These are phyloP conservation scores for Parascotia fuliginaria DNA, from an alignment of 2,888 invertebrate species.

Conservation along the genomic window DNA sequence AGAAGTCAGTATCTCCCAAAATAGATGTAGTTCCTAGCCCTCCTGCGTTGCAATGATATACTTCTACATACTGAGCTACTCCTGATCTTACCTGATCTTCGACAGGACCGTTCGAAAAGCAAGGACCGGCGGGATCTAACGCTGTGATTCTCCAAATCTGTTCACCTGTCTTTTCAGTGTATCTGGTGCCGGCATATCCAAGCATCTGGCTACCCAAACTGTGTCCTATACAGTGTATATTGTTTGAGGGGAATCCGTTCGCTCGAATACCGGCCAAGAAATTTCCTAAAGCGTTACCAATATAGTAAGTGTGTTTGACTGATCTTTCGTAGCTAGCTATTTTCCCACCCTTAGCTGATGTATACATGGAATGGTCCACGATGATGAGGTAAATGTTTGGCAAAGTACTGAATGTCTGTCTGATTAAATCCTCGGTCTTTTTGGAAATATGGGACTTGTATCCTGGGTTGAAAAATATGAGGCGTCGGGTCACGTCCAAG, in stretches of 20 bases:
- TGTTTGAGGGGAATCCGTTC: slow-evolving; percentile 65
- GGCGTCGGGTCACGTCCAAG: slow-evolving; percentile 64
- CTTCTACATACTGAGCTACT: slow-evolving; percentile 86
- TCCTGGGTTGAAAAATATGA: slow-evolving; percentile 76
- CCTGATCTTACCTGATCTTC: slow-evolving; percentile 80
- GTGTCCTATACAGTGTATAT: slow-evolving; percentile 74
- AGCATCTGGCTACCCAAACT: slow-evolving; percentile 77
- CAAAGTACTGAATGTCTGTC: slow-evolving; percentile 68
- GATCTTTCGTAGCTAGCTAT: slow-evolving; percentile 74
- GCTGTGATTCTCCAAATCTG: slow-evolving; percentile 72
- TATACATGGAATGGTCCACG: slow-evolving; percentile 75
- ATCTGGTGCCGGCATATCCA: slow-evolving; percentile 61
- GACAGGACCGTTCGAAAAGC: slow-evolving; percentile 71
- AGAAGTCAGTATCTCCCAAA: slow-evolving; percentile 86
- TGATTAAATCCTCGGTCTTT: slow-evolving; percentile 67
- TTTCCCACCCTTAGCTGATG: slow-evolving; percentile 63
- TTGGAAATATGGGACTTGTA: slow-evolving; percentile 74
- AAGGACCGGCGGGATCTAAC: slow-evolving; percentile 79
- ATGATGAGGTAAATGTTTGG: slow-evolving; percentile 72
- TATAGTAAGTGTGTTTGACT: slow-evolving; percentile 64
- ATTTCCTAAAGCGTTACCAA: slow-evolving; percentile 66
- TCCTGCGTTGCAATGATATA: slow-evolving; percentile 87
- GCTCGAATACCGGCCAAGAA: slow-evolving; percentile 61
- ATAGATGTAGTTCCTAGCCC: slow-evolving; percentile 80
- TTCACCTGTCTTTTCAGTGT: slow-evolving; percentile 62